These are phyloP conservation scores for Myripristis murdjan DNA, from an alignment of 2,797 vertebrate genomes.

Conservation along the genomic window DNA sequence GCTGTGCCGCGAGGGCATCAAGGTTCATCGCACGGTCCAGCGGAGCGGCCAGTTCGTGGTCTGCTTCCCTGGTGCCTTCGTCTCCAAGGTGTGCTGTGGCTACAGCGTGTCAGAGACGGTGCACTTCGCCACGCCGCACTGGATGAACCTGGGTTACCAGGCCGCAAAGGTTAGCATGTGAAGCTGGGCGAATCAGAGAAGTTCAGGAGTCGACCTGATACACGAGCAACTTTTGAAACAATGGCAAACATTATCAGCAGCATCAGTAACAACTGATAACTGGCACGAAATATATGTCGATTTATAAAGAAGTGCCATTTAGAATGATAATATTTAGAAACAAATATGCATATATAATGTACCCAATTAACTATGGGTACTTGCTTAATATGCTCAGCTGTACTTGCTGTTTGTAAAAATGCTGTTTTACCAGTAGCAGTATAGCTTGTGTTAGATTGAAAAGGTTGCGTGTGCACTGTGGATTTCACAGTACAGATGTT, in stretches of 20 bases:
- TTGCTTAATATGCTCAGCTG: too few species aligned
- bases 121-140: constrained; percentile 98
- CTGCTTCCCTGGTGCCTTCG: constrained; percentile 98
- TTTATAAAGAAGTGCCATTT: not conserved
- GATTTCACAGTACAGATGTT: not conserved
- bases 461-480: constrained; percentile 4
- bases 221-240: too few species aligned
- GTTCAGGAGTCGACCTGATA: too few species aligned
- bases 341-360: too few species aligned
- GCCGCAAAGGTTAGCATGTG: constrained; percentile 93
- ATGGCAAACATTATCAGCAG: too few species aligned
- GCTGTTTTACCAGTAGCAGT: too few species aligned
- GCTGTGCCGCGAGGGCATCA: constrained; percentile 96
- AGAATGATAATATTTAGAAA: not conserved
- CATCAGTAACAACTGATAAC: too few species aligned
- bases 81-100: constrained; percentile 98
- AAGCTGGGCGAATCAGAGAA: not conserved
- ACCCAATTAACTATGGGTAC: too few species aligned
- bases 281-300: not conserved
- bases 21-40: constrained; percentile 97
- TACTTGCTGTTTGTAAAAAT: too few species aligned
- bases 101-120: constrained; percentile 99
- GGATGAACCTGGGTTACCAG: constrained; percentile 98
- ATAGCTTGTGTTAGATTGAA: not conserved
- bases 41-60: constrained; percentile 97